Base-by-base conservation (phyloP, 2,888 invertebrate genomes). In the Acrocyrtus sp. region DNA sequence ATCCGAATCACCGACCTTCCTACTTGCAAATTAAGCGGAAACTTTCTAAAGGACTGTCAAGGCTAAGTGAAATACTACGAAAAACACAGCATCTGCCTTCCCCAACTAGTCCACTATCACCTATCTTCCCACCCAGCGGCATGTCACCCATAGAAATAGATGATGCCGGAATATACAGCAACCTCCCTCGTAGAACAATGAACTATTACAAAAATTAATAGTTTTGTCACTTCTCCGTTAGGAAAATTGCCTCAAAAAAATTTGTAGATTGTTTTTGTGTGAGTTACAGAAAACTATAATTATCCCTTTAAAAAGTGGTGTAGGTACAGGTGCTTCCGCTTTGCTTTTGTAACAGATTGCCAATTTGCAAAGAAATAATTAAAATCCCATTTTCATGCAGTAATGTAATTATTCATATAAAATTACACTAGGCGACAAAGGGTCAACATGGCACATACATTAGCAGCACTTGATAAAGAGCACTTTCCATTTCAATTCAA, bases 121-220 rank as follows among this genome's bases (percentile, higher is more conserved):
- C 29, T 17, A 22, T 15, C 17, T 6, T 24, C 15, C 1, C 45
- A 54, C 47, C 63, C 34, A 41, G 8, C 21, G 24, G 4, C 22
- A 5, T 26, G 12, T 17, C 51, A 17, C n/a, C 17, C 15, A 51
- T 56, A 22, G 22, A 39, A 15, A 41, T 24, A 5, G 58, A 50
- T 4, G 50, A 58, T 15, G 26, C 19, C 0, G 61, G 60, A 15
- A 22, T 60, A 17, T 72, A 72, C 60, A 27, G 26, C 17, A 72
- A 72, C 43, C 3, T 72, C 0, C 51, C 17, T 4, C 26, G 47
- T 5, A 26, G 58, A 45, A 58, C 65, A 48, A 72, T 65, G 65
- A 72, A 72, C 51, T 72, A 72, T 22, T 72, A 72, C 24, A 72
- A 65, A 60, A 72, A 72, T 39, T 53, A 21, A 10, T 70, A 70